Percentiles rank a stretch among this genome's conserved stretches.
phyloP scores from a whole-genome alignment of 2,113 vertebrate species.

The Heterotilapia buettikoferi region DNA sequence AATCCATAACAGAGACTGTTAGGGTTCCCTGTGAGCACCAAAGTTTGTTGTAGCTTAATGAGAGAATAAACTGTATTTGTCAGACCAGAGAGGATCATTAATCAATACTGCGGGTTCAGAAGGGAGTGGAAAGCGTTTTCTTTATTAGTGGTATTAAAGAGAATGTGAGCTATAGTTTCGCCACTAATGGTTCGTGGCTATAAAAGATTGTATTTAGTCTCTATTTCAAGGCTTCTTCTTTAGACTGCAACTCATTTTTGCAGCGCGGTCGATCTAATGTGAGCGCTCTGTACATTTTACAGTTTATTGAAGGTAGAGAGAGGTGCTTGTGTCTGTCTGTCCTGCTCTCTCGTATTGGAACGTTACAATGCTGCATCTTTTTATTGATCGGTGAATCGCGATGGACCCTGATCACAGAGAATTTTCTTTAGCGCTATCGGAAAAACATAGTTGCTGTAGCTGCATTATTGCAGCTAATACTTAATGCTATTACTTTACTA shows the following conservation, averaged over 20 bases:
- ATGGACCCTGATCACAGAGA: background rate
- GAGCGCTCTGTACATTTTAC: background rate
- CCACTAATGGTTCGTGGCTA: background rate
- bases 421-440: background rate
- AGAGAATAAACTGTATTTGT: slow-evolving; percentile 50
- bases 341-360: background rate
- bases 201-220: background rate
- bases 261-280: background rate
- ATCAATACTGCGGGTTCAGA: slow-evolving; percentile 24
- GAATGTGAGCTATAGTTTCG: background rate
- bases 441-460: background rate
- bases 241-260: background rate
- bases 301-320: background rate
- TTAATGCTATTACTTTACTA: background rate
- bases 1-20: slow-evolving; percentile 51
- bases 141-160: slow-evolving; percentile 1
- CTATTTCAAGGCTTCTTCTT: background rate
- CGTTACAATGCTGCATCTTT: background rate
- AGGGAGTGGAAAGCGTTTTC: background rate
- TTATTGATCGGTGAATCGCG: background rate
- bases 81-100: slow-evolving; percentile 19
- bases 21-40: slow-evolving; percentile 15
- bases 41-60: slow-evolving; percentile 56
- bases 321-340: background rate
- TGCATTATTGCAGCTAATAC: background rate